phyloP scores from a whole-genome alignment of 2,797 vertebrate species.

The Molossus molossus region DNA sequence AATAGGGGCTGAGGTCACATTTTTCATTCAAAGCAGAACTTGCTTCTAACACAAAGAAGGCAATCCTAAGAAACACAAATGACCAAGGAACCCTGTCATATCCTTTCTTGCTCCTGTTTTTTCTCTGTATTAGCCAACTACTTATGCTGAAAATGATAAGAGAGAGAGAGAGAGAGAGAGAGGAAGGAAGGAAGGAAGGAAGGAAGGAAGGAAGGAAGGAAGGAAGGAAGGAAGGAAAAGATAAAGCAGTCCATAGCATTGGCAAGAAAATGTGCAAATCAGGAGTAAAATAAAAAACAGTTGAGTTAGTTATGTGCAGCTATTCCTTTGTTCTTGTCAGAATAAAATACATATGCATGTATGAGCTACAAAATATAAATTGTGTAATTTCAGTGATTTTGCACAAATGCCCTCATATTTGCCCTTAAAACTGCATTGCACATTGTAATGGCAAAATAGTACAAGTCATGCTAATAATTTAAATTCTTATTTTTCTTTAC shows the following conservation, averaged over 20 bases:
- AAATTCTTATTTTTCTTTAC: constrained; percentile 33
- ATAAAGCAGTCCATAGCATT: neutral
- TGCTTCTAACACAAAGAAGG: neutral
- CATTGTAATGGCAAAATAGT: constrained; percentile 46
- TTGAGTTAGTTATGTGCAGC: constrained; percentile 6
- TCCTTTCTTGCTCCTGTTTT: neutral
- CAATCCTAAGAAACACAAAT: neutral
- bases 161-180: too few relatives aligned
- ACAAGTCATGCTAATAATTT: constrained; percentile 46
- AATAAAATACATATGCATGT: constrained; percentile 54
- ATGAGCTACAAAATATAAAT: constrained; percentile 27
- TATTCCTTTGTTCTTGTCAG: constrained; percentile 7
- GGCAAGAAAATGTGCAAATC: neutral
- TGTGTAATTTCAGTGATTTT: constrained; percentile 53
- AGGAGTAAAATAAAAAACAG: constrained; percentile 10
- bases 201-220: too few relatives aligned
- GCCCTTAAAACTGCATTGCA: constrained; percentile 16
- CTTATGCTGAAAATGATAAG: neutral
- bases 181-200: too few relatives aligned
- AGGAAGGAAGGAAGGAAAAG: neutral
- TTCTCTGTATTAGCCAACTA: neutral
- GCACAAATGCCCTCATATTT: constrained; percentile 50
- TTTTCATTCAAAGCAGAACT: neutral
- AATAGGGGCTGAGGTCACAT: neutral
- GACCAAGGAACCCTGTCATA: neutral